These are phyloP conservation scores for Spea hammondii DNA, from an alignment of 2,797 vertebrate species.

Conservation along the genomic window DNA sequence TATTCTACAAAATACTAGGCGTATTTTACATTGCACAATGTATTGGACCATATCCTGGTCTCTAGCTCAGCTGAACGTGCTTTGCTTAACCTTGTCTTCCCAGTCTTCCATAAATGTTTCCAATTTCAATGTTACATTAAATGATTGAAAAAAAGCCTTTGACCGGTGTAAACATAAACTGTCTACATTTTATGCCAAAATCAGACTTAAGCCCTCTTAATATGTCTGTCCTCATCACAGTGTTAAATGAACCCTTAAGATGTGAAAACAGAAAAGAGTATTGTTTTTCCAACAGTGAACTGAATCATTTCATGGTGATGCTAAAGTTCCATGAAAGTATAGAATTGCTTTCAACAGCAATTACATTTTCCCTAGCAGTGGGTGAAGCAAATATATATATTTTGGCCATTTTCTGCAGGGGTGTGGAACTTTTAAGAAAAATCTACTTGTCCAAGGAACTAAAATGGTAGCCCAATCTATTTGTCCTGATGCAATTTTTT, in stretches of 20 bases:
- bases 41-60: background rate
- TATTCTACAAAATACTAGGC: no score
- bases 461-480: no score
- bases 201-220: constrained; percentile 26
- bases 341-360: constrained; percentile 38
- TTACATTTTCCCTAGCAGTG: constrained; percentile 53
- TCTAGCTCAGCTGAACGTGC: background rate
- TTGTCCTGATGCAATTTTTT: no score
- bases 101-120: background rate
- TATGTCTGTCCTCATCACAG: constrained; percentile 36
- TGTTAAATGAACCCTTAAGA: constrained; percentile 43
- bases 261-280: background rate
- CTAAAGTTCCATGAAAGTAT: constrained; percentile 52
- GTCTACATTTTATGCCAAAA: background rate
- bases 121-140: background rate
- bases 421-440: no score
- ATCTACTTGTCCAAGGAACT: no score
- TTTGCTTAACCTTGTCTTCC: background rate
- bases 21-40: background rate
- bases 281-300: background rate
- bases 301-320: constrained; percentile 47
- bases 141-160: background rate
- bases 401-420: no score
- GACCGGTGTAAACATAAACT: constrained; percentile 1
- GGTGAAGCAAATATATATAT: background rate